Conservation (phyloP, 2,888 invertebrate species). For the Hymenopus coronatus region DNA sequence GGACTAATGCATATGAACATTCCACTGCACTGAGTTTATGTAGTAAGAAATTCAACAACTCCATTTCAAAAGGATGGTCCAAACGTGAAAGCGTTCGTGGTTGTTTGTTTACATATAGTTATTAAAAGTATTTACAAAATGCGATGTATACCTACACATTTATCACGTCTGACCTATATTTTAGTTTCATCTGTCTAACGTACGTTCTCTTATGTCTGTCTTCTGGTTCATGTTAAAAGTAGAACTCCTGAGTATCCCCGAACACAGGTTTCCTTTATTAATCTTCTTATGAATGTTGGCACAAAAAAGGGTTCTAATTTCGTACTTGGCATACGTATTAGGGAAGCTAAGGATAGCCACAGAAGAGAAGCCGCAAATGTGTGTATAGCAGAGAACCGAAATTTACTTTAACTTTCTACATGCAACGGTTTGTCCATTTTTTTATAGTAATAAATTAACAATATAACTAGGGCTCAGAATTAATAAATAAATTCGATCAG, state of each 20-base stretch:
- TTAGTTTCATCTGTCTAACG: not conserved
- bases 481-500: too few relatives aligned
- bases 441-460: not conserved
- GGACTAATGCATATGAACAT: too few relatives aligned
- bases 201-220: not conserved
- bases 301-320: not conserved
- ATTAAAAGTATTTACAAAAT: too few relatives aligned
- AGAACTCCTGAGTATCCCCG: not conserved
- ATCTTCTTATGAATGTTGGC: not conserved
- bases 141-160: not conserved
- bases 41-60: too few relatives aligned
- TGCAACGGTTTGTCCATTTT: not conserved
- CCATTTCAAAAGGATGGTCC: too few relatives aligned
- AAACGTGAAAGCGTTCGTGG: too few relatives aligned
- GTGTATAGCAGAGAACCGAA: not conserved
- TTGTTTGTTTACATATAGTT: too few relatives aligned
- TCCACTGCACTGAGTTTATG: too few relatives aligned
- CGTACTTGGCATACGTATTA: not conserved
- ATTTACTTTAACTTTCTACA: not conserved
- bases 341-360: not conserved
- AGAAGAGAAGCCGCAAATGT: not conserved
- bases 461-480: too few relatives aligned
- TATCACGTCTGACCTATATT: not conserved
- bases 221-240: not conserved
- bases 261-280: not conserved